Percentiles rank a stretch among this genome's conserved stretches.
Evolutionary conservation across 2,797 vertebrate species (phyloP).

Genomic region (Poecilia picta): DNA sequence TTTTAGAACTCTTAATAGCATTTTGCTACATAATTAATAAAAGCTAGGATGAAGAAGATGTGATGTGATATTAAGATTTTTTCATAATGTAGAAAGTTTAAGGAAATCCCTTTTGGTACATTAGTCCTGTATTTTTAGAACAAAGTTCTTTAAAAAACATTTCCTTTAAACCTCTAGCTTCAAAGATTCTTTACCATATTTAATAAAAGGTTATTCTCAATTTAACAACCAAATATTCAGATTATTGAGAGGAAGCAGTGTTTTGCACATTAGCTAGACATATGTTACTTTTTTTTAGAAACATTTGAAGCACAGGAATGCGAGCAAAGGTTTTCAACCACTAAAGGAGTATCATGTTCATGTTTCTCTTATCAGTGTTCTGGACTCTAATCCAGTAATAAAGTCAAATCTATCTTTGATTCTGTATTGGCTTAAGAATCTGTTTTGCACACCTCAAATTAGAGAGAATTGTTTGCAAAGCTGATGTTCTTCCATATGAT

Average conservation of each 20-base stretch:
- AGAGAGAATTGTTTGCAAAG: not conserved
- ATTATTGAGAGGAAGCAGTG: constrained; percentile 34
- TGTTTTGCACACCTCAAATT: not conserved
- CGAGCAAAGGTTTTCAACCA: constrained; percentile 6
- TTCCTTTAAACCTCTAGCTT: constrained; percentile 1
- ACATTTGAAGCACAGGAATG: constrained; percentile 15
- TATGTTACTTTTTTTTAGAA: constrained; percentile 4
- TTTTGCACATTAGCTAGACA: constrained; percentile 57
- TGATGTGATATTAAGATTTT: not conserved
- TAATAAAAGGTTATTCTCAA: constrained; percentile 10
- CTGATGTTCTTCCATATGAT: not conserved
- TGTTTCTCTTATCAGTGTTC: not conserved
- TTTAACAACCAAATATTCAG: constrained; percentile 19
- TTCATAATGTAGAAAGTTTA: constrained; percentile 5
- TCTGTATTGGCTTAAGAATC: not conserved
- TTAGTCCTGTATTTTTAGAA: not conserved
- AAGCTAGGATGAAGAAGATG: constrained; percentile 3
- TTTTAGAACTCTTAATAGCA: constrained; percentile 1
- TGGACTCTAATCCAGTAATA: not conserved
- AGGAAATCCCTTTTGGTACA: constrained; percentile 6
- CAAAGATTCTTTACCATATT: not conserved
- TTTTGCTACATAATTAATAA: constrained; percentile 17
- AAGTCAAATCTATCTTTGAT: not conserved
- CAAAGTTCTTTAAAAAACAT: not conserved
- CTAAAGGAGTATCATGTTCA: constrained; percentile 19